These are phyloP conservation scores for Trichomalopsis sarcophagae DNA, from an alignment of 1,140 invertebrate genomes.

Conservation along the genomic window DNA sequence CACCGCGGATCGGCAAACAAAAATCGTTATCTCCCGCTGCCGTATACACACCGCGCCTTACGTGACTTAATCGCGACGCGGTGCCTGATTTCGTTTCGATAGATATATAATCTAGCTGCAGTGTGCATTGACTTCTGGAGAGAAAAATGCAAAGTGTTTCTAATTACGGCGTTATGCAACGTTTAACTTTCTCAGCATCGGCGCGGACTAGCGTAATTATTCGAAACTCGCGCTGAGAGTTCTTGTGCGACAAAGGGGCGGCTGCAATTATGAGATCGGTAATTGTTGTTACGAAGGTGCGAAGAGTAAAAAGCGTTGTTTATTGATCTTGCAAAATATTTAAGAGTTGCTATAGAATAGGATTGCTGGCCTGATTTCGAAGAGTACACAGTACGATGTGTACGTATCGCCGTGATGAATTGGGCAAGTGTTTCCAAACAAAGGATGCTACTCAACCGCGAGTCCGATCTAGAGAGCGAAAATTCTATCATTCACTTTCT, in stretches of 20 bases:
- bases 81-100: constrained; percentile 5
- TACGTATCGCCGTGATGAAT: neutral
- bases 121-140: neutral
- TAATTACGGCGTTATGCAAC: neutral
- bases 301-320: neutral
- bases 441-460: neutral
- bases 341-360: neutral
- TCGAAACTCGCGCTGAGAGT: neutral
- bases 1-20: neutral
- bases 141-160: neutral
- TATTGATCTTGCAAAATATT: neutral
- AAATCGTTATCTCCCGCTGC: constrained; percentile 6
- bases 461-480: neutral
- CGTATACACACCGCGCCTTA: neutral
- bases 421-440: neutral
- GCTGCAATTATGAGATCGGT: neutral
- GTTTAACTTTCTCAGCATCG: neutral
- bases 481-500: neutral
- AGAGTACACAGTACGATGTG: neutral
- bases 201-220: neutral
- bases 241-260: neutral
- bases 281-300: neutral
- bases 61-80: neutral
- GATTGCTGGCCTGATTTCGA: neutral
- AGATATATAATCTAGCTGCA: neutral